Percentiles rank a stretch among this genome's conserved stretches.
These are phyloP conservation scores for Pristionchus entomophagus DNA, from an alignment of 2,888 invertebrate genomes.

Conservation along the genomic window DNA sequence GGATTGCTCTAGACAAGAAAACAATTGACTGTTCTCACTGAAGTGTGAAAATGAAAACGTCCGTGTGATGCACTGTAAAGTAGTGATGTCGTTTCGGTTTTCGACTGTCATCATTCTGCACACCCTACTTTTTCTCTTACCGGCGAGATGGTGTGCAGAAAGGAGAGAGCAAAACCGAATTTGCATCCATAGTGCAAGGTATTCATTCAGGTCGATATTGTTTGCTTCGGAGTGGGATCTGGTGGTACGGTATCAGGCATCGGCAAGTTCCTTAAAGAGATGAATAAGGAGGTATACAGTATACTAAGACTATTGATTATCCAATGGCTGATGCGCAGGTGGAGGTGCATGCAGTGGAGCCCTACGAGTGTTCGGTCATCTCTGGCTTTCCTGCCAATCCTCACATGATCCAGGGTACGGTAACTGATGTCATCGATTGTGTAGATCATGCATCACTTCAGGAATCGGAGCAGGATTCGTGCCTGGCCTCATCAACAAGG, in stretches of 20 bases:
- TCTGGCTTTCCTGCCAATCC: constrained; percentile 55
- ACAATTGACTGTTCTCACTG: neutral
- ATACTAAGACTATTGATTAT: neutral
- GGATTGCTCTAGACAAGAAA: neutral
- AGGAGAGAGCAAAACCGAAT: too few relatives aligned
- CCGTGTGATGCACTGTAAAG: neutral
- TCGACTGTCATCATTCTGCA: too few relatives aligned
- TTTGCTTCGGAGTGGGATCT: constrained; percentile 71
- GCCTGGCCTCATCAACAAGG: constrained; percentile 56
- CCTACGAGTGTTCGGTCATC: constrained; percentile 61
- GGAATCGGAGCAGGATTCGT: constrained; percentile 63
- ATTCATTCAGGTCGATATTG: constrained; percentile 64
- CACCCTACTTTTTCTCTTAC: too few relatives aligned
- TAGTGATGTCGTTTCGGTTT: too few relatives aligned
- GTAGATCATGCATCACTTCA: neutral
- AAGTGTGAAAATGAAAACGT: neutral
- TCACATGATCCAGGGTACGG: constrained; percentile 64
- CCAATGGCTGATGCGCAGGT: constrained; percentile 4
- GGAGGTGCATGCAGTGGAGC: constrained; percentile 58
- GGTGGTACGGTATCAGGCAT: constrained; percentile 68
- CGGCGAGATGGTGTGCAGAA: too few relatives aligned
- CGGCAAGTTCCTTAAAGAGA: constrained; percentile 57
- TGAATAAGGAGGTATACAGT: constrained; percentile 55
- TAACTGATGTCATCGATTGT: neutral
- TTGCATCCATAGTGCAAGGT: too few relatives aligned